Base-by-base conservation (phyloP, 2,797 vertebrate species). In the Harpagifer antarcticus region DNA sequence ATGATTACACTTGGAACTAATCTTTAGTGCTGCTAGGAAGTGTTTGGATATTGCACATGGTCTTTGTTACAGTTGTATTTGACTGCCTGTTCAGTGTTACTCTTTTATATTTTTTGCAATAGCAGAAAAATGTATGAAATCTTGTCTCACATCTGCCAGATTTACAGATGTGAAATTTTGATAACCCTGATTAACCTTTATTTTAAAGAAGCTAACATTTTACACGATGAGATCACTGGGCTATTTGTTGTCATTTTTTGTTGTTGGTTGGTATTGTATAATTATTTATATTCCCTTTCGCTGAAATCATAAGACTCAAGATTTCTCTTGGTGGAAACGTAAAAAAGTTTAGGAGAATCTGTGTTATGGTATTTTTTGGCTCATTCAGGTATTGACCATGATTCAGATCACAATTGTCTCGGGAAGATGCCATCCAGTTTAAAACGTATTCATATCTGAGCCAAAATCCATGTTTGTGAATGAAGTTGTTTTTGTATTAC, bases 1-100 rank as follows among this genome's bases (percentile, higher is more conserved):
- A 43, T 55, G 43, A 66, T 79, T 61, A 60, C 55, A n/a, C 64
- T 78, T 79, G 67, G 72, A 83, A n/a, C 10, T 1, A 9, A 44
- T 71, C 74, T 60, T 50, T 33, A 63, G 45, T 57, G 17, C 44
- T 33, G 53, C 58, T 53, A 56, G 64, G 55, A n/a, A 31, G 54
- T 27, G 16, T 72, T 48, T 71, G 42, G 66, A 66, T 43, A 55
- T 66, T 59, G 56, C 56, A 69, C 59, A 70, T 66, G 73, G 40
- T 13, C 7, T 40, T 20, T 3, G 58, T 65, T 53, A 23, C 52
- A 44, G 23, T 56, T 43, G 9, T 55, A 5, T 8, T 57, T 77
- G 60, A 43, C 43, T 0, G 47, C 61, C 7, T 13, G 37, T 19
- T 43, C 40, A 50, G 23, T 33, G 66, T n/a, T 70, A 20, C 5